Base-by-base conservation (phyloP, 2,113 vertebrate genomes). In the Orycteropus afer region DNA sequence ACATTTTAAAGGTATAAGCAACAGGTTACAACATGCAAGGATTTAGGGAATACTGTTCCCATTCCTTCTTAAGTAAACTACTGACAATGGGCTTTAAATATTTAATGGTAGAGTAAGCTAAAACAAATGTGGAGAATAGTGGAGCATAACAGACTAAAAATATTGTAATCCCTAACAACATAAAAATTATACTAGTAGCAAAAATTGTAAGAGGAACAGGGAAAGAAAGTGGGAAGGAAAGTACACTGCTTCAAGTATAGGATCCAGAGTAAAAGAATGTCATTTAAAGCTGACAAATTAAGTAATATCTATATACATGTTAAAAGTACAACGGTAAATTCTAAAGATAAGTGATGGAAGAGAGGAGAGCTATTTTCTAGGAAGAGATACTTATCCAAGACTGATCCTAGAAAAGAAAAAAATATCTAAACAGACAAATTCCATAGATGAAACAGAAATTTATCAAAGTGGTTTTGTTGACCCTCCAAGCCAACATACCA, bases 211-310 rank as follows among this genome's bases (percentile, higher is more conserved):
- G 61, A 84, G 37, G 37, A 91, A 37, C 25, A 29, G n/a, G 29
- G 18, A 55, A 67, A 40, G 42, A 93, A 85, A 51, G 34, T 40
- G 29, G 23, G n/a, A 74, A 27, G 13, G 61, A 93, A 73, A 79
- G 42, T 22, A 32, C 1, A 61, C 25, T 61, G 7, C 10, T 27
- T 55, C 4, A 23, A 47, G 14, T 53, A 65, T 15, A 78, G 3
- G 59, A 83, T 65, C 7, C 63, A 23, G 32, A 67, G 23, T 69
- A 82, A 93, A 93, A 57, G 4, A 9, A n/a, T 37, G 47, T 55
- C 7, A 94, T 91, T 91, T 82, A 45, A 93, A 91, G 76, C 53
- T 89, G 40, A 53, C 32, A 91, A 6, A 6, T 23, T 86, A 71
- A 76, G 7, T 67, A 86, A 61, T 67, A 78, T 11, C 7, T 45